These are phyloP conservation scores for Lithophane socia DNA, from an alignment of 2,888 invertebrate species.

Conservation along the genomic window DNA sequence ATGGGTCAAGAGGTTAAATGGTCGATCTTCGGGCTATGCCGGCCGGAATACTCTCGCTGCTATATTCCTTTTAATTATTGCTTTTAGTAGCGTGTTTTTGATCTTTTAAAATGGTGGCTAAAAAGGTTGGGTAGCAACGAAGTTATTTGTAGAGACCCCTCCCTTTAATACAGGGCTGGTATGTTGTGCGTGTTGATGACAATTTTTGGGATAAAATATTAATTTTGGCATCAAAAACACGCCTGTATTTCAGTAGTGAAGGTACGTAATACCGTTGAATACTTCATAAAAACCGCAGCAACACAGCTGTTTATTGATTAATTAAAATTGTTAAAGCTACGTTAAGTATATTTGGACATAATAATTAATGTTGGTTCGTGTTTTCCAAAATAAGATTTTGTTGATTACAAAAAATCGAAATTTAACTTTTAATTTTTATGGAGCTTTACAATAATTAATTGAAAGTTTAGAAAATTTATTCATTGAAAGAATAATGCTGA, in stretches of 20 bases:
- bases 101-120: slow-evolving; percentile 34
- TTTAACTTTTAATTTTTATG: background rate
- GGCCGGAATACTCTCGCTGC: slow-evolving; percentile 64
- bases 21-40: slow-evolving; percentile 66
- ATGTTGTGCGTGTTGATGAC: slow-evolving; percentile 23
- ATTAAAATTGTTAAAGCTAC: background rate
- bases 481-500: no score
- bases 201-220: slow-evolving; percentile 7
- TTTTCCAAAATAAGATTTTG: background rate
- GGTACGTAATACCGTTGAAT: background rate
- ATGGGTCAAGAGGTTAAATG: slow-evolving; percentile 82
- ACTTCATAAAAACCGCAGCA: background rate
- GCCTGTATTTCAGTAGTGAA: background rate
- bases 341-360: background rate
- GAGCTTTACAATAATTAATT: background rate
- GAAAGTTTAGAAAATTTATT: background rate
- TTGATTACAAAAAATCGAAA: background rate
- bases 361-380: slow-evolving; percentile 4
- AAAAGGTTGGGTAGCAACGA: slow-evolving; percentile 29
- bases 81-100: slow-evolving; percentile 50
- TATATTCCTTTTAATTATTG: slow-evolving; percentile 56
- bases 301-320: slow-evolving; percentile 8
- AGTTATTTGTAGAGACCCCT: slow-evolving; percentile 16
- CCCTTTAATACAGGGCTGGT: background rate
- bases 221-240: background rate